phyloP scores from a whole-genome alignment of 2,888 invertebrate species.

The Epistrophe grossulariae region DNA sequence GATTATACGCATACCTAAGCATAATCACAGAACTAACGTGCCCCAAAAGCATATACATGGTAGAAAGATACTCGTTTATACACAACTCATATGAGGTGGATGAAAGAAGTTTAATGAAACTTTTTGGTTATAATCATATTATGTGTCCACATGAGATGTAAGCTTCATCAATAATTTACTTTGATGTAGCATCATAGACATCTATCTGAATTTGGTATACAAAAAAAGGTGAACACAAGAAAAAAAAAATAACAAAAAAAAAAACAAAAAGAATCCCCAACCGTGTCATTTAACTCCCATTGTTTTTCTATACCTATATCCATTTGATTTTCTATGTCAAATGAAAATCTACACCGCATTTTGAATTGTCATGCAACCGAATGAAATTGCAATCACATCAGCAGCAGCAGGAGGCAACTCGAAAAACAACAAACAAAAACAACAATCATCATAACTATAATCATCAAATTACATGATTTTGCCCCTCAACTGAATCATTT shows the following conservation, averaged over 20 bases:
- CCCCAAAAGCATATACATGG: constrained; percentile 1
- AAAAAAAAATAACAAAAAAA: not conserved
- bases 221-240: constrained; percentile 25
- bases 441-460: constrained; percentile 65
- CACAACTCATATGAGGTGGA: not conserved
- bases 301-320: not conserved
- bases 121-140: not conserved
- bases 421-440: constrained; percentile 11
- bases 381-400: constrained; percentile 40
- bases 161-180: constrained; percentile 66
- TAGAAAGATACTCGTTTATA: not conserved
- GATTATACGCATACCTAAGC: constrained; percentile 47
- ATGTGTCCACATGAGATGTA: constrained; percentile 26
- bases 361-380: constrained; percentile 52
- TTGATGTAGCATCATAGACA: not conserved
- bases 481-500: constrained; percentile 54
- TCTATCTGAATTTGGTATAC: constrained; percentile 31
- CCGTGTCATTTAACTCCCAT: constrained; percentile 40
- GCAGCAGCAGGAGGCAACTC: not conserved
- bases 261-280: not conserved
- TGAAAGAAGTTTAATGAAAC: constrained; percentile 32
- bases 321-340: constrained; percentile 22
- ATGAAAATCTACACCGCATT: constrained; percentile 26
- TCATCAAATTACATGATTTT: constrained; percentile 69
- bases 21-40: constrained; percentile 50